These are phyloP conservation scores for Mormoops blainvillei DNA, from an alignment of 2,113 vertebrate genomes.

Conservation along the genomic window DNA sequence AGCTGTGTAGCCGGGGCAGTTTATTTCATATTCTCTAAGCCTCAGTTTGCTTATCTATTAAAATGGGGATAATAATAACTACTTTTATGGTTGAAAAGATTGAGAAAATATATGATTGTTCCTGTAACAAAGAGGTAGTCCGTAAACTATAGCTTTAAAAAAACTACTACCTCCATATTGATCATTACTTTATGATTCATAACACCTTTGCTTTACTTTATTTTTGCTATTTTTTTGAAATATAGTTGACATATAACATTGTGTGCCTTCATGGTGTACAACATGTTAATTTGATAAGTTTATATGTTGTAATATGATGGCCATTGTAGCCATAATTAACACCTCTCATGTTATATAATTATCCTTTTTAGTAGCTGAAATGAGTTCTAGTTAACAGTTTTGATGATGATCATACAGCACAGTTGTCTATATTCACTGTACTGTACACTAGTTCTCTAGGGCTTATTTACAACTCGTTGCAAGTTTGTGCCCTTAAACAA, in stretches of 20 bases:
- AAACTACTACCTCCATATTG: background rate
- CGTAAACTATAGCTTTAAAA: background rate
- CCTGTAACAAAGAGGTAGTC: background rate
- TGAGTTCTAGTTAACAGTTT: background rate
- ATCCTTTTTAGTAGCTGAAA: background rate
- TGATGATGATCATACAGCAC: background rate
- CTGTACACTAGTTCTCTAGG: background rate
- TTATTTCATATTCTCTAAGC: conserved; percentile 12
- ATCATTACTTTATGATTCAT: background rate
- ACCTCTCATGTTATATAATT: background rate
- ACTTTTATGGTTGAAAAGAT: background rate
- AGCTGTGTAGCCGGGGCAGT: background rate
- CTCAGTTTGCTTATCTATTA: background rate
- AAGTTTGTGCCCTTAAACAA: background rate
- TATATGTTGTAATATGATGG: background rate
- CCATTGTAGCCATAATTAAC: background rate
- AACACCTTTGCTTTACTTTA: background rate
- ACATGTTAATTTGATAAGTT: background rate
- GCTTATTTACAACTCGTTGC: background rate
- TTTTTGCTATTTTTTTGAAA: background rate
- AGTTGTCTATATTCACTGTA: background rate
- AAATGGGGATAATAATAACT: background rate
- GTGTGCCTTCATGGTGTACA: background rate
- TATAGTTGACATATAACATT: background rate
- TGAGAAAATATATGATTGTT: background rate